A percentile compares a stretch with the other conserved stretches of the same genome.
These are phyloP conservation scores for Ataeniobius toweri DNA, from an alignment of 2,797 vertebrate species.

Conservation along the genomic window DNA sequence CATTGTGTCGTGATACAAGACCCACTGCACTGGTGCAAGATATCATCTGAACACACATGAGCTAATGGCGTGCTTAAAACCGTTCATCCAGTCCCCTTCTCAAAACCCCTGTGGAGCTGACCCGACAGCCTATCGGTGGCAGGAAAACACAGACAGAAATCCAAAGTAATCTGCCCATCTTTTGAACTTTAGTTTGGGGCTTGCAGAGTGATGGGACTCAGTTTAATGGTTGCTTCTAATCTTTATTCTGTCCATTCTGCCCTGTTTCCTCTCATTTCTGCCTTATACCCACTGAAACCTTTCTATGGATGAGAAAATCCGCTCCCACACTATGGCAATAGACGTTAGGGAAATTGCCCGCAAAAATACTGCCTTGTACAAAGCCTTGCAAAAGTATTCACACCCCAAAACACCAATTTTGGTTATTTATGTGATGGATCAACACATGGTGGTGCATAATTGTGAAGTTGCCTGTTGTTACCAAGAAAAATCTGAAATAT, in stretches of 20 bases:
- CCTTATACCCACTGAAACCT: conserved; percentile 50
- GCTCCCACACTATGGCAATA: conserved; percentile 15
- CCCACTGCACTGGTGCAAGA: conserved; percentile 1
- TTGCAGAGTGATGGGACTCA: conserved; percentile 26
- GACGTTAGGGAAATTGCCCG: background rate
- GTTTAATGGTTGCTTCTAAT: conserved; percentile 61
- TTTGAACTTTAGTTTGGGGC: conserved; percentile 30
- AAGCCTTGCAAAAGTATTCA: background rate
- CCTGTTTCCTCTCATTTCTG: conserved; percentile 50
- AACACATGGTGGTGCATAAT: too few relatives aligned
- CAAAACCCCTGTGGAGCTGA: conserved; percentile 15
- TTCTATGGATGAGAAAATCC: conserved; percentile 54
- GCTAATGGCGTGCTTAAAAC: conserved; percentile 20
- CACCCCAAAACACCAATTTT: too few relatives aligned
- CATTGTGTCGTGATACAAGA: conserved; percentile 20
- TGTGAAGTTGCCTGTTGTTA: too few relatives aligned
- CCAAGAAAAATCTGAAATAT: too few relatives aligned
- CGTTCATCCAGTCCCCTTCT: conserved; percentile 33
- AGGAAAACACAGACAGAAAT: conserved; percentile 33
- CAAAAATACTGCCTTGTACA: background rate
- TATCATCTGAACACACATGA: conserved; percentile 11
- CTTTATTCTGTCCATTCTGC: conserved; percentile 52
- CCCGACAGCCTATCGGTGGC: conserved; percentile 11
- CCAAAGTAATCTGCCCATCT: conserved; percentile 58
- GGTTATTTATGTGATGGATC: too few relatives aligned